Base-by-base conservation (phyloP, 2,113 vertebrate genomes). In the Setophaga kirtlandii region DNA sequence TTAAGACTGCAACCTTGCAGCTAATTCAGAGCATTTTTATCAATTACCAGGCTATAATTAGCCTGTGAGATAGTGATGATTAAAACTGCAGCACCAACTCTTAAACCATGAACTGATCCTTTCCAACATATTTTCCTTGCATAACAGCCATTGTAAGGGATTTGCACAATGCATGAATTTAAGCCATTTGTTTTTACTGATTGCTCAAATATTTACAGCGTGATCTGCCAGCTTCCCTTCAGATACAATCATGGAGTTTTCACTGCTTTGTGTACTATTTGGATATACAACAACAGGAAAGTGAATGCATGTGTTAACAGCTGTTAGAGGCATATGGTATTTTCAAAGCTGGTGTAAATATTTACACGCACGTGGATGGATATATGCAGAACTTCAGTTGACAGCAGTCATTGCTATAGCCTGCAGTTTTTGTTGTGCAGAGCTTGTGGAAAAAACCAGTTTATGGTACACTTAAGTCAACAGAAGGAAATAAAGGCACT, bases 1-100 rank as follows among this genome's bases (percentile, higher is more conserved):
- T 93, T 87, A 87, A 60, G 21, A 31, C 20, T 4, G 20, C 78
- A 93, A 91, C 53, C 58, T 90, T 96, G 53, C 13, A 94, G 44
- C 69, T 93, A 96, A 94, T 95, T 82, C 64, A 89, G 71, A 49
- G 25, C 15, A 81, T 89, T 94, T 90, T 96, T 95, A 92, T 84
- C 59, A 92, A 39, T 96, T 94, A 73, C 23, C 14, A 60, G 49
- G 10, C 47, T 95, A 82, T 74, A 94, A 91, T 90, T 67, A 90
- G 16, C 41, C 56, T 14, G 39, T 87, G 18, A 6, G 1, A 28
- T 37, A 71, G 31, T 10, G 31, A 49, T 65, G 37, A 64, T 94
- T 89, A 76, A 86, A 94, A 86, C 17, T 67, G 50, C 37, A 87
- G 31, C 52, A 67, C 37, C 68, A 59, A 46, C 62, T 88, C 56